Percentiles rank a stretch among this genome's conserved stretches.
These are phyloP conservation scores for Aethina tumida DNA, from an alignment of 1,140 invertebrate species.

Conservation along the genomic window DNA sequence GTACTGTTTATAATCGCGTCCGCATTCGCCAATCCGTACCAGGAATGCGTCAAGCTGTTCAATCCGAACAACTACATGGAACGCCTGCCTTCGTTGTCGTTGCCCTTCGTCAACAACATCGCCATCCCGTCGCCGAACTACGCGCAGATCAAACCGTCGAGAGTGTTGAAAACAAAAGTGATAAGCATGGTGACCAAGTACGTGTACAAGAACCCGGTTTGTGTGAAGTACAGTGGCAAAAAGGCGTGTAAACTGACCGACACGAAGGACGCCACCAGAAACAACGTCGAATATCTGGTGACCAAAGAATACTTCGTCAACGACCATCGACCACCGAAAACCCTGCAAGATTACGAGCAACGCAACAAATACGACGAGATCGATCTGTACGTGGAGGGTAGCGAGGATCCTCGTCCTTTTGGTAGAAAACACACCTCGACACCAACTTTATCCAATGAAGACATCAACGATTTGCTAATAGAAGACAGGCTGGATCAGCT, in stretches of 20 bases:
- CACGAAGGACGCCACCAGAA: conserved; percentile 11
- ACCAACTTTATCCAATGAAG: conserved; percentile 15
- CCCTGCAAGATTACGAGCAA: conserved; percentile 5
- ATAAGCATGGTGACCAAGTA: conserved; percentile 28
- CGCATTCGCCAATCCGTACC: conserved; percentile 11
- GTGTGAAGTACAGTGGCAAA: conserved; percentile 27
- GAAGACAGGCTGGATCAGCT: conserved; percentile 32
- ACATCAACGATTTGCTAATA: conserved; percentile 28
- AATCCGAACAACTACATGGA: conserved; percentile 29
- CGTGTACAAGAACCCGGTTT: conserved; percentile 29
- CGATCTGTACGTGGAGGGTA: conserved; percentile 13
- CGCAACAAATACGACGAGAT: conserved; percentile 4
- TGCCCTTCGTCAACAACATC: conserved; percentile 29
- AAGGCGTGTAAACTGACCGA: conserved; percentile 20
- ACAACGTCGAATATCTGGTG: conserved; percentile 22
- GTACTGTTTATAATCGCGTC: conserved; percentile 7
- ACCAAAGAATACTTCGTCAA: conserved; percentile 29
- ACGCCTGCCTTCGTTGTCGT: conserved; percentile 23
- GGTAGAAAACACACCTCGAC: conserved; percentile 13
- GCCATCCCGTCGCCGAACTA: conserved; percentile 21
- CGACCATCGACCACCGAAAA: no score
- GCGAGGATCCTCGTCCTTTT: conserved; percentile 13
- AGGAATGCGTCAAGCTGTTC: conserved; percentile 24
- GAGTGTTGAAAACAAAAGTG: conserved; percentile 26
- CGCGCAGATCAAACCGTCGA: conserved; percentile 20